Conservation (phyloP, 2,797 vertebrate genomes). For the Otus scops region DNA sequence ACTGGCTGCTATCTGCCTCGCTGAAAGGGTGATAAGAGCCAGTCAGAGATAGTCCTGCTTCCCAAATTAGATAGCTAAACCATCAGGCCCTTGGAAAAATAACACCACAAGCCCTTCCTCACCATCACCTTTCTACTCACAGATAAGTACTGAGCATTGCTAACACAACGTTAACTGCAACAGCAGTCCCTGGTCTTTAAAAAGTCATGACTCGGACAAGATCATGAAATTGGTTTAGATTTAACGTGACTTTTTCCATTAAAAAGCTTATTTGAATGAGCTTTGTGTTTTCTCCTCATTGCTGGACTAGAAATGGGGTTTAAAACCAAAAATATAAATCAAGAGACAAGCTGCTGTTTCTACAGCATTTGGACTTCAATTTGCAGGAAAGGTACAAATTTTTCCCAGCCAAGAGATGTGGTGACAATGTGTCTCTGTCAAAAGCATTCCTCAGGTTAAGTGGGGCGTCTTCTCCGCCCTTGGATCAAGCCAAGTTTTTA, state of each 20-base stretch:
- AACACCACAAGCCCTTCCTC: constrained; percentile 4
- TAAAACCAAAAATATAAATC: neutral
- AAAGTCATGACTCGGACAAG: neutral
- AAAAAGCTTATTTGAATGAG: constrained; percentile 7
- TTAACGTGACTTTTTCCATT: neutral
- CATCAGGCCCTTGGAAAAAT: constrained; percentile 28
- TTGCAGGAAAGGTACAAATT: neutral
- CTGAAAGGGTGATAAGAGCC: constrained; percentile 64
- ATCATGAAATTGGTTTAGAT: neutral
- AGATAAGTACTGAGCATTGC: neutral
- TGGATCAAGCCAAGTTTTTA: neutral
- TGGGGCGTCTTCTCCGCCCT: neutral
- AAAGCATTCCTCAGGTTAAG: neutral
- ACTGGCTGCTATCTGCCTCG: constrained; percentile 27
- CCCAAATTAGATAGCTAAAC: constrained; percentile 50
- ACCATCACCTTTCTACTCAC: neutral
- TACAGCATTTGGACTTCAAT: neutral
- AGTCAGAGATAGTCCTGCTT: constrained; percentile 14
- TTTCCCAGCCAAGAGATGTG: neutral
- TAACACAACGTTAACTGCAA: neutral
- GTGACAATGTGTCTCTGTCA: neutral
- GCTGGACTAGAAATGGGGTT: neutral
- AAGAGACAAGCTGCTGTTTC: neutral
- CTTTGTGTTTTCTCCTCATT: neutral
- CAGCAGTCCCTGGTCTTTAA: neutral